These are phyloP conservation scores for Montipora sp. DNA, from an alignment of 64 coral and sea anemone species.

Conservation along the genomic window DNA sequence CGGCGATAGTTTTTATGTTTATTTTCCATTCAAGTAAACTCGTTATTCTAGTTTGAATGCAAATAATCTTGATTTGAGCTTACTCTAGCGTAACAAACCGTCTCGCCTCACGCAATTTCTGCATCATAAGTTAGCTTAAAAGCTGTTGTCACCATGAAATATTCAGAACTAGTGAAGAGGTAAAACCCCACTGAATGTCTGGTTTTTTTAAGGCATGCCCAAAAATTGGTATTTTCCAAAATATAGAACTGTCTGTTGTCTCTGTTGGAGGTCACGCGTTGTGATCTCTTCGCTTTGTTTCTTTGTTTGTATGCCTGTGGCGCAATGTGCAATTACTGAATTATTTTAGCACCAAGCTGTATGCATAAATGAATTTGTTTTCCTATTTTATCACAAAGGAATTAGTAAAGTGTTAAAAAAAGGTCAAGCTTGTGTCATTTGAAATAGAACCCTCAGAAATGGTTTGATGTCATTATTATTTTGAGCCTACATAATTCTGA, in stretches of 20 bases:
- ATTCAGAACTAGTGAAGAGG: neutral
- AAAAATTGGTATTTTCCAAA: neutral
- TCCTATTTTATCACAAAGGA: neutral
- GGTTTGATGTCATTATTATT: too few species aligned
- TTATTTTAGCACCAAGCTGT: neutral
- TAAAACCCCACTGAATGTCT: neutral
- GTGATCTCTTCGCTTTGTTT: neutral
- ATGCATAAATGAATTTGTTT: neutral
- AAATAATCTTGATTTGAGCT: neutral
- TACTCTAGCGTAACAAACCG: neutral
- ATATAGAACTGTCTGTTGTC: neutral
- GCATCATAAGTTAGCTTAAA: neutral
- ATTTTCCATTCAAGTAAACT: too few species aligned
- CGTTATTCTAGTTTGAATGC: neutral
- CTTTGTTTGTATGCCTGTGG: conserved; percentile 15
- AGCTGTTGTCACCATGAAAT: neutral
- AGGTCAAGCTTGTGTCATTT: too few species aligned
- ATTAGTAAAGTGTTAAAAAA: neutral
- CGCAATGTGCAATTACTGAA: neutral
- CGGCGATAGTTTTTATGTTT: neutral
- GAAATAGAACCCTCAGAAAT: too few species aligned
- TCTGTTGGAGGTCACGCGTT: neutral
- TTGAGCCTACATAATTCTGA: too few species aligned
- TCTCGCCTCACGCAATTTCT: neutral
- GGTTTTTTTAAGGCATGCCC: neutral